Percentiles rank a stretch among this genome's conserved stretches.
These are phyloP conservation scores for Apodemia mormo DNA, from an alignment of 2,888 invertebrate species.

Conservation along the genomic window DNA sequence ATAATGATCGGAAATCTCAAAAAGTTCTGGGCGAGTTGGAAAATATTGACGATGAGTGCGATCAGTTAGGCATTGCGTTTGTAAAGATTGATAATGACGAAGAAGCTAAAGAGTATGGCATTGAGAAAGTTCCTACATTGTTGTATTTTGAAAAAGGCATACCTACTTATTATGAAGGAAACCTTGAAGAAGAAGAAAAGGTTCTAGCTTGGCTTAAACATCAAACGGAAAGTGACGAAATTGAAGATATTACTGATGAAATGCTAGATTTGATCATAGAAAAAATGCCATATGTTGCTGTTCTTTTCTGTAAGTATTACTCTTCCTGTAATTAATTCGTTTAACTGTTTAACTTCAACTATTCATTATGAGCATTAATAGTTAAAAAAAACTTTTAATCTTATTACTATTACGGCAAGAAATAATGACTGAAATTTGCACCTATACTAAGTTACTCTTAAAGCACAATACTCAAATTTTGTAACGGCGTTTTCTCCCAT, in stretches of 20 bases:
- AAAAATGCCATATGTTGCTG: constrained; percentile 94
- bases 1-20: constrained; percentile 93
- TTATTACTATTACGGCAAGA: too few relatives aligned
- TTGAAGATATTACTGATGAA: constrained; percentile 96
- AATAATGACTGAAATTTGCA: too few relatives aligned
- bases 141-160: constrained; percentile 91
- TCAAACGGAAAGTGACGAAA: constrained; percentile 93
- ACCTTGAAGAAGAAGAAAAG: constrained; percentile 94
- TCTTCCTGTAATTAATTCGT: not conserved
- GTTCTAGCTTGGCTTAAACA: constrained; percentile 92
- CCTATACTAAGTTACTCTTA: too few relatives aligned
- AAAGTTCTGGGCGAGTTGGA: constrained; percentile 93
- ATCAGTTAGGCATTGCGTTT: constrained; percentile 92
- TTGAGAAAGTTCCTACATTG: constrained; percentile 92
- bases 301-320: constrained; percentile 91
- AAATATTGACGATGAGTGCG: constrained; percentile 96
- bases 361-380: too few relatives aligned
- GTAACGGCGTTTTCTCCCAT: too few relatives aligned
- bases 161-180: constrained; percentile 89
- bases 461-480: too few relatives aligned
- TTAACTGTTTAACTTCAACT: not conserved
- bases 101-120: constrained; percentile 95
- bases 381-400: too few relatives aligned
- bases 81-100: constrained; percentile 95
- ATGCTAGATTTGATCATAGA: constrained; percentile 95